These are phyloP conservation scores for Micromys minutus DNA, from an alignment of 2,113 vertebrate species.

Conservation along the genomic window DNA sequence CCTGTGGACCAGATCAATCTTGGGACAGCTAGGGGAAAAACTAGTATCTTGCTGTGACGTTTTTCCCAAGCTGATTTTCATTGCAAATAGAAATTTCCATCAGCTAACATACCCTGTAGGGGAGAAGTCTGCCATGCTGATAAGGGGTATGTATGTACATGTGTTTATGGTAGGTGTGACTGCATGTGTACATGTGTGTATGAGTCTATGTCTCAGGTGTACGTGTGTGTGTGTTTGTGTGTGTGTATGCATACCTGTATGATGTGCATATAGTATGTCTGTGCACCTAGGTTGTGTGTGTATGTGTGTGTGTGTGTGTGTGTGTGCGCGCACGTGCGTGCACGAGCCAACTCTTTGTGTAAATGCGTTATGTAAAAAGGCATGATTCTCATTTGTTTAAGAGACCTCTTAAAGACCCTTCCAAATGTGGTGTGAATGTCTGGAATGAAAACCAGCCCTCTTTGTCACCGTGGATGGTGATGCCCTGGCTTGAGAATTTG, in stretches of 20 bases:
- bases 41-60: conserved; percentile 66
- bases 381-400: background rate
- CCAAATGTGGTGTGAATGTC: background rate
- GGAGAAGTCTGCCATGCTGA: conserved; percentile 55
- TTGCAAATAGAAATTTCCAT: conserved; percentile 83
- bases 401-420: background rate
- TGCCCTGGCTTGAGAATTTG: background rate
- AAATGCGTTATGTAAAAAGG: background rate
- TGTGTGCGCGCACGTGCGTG: too few species aligned
- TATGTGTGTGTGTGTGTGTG: too few species aligned
- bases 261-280: background rate
- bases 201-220: background rate
- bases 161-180: background rate
- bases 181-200: too few species aligned
- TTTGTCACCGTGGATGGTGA: background rate
- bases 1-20: conserved; percentile 81
- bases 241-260: background rate
- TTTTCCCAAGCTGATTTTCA: conserved; percentile 84
- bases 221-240: too few species aligned
- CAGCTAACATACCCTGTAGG: conserved; percentile 65
- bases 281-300: too few species aligned
- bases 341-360: rapidly evolving
- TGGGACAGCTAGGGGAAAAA: conserved; percentile 61
- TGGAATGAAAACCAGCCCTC: background rate
- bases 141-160: background rate